Evolutionary conservation across 2,797 vertebrate species (phyloP).

Genomic region (Sternotherus odoratus): DNA sequence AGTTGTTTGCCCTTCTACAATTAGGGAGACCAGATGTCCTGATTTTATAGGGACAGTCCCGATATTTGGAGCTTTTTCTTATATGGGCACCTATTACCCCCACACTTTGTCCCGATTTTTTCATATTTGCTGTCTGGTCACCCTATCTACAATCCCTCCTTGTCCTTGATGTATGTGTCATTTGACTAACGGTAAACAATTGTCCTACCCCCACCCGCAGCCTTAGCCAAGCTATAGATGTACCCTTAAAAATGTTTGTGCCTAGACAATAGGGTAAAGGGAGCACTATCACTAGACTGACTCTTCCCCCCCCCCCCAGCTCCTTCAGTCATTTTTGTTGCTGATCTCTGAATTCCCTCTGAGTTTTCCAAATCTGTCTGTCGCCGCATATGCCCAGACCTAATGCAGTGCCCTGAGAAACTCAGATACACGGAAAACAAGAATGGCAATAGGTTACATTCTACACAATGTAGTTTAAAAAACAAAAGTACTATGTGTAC

Average conservation of each 20-base stretch:
- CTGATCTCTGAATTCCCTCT: conserved; percentile 69
- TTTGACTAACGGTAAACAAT: neutral
- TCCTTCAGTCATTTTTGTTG: conserved; percentile 63
- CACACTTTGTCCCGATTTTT: no score
- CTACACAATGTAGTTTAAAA: neutral
- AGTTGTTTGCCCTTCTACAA: fast-evolving
- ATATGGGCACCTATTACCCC: no score
- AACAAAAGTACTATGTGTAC: neutral
- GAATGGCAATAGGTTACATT: conserved; percentile 18
- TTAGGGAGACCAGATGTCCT: no score
- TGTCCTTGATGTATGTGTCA: neutral
- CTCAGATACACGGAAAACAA: conserved; percentile 55
- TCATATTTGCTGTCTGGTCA: no score
- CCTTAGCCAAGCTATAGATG: neutral
- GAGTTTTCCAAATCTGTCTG: conserved; percentile 61
- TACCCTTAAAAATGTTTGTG: neutral
- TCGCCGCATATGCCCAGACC: neutral
- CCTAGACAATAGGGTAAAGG: conserved; percentile 34
- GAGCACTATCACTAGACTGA: conserved; percentile 46
- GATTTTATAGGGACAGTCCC: no score
- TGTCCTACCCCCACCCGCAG: neutral
- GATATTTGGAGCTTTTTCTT: no score
- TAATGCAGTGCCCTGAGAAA: conserved; percentile 45
- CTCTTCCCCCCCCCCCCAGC: conserved; percentile 62
- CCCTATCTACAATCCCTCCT: fast-evolving